A percentile compares a stretch with the other conserved stretches of the same genome.
Evolutionary conservation across 2,888 invertebrate genomes (phyloP).

Genomic region (Pantelozetes paolii): DNA sequence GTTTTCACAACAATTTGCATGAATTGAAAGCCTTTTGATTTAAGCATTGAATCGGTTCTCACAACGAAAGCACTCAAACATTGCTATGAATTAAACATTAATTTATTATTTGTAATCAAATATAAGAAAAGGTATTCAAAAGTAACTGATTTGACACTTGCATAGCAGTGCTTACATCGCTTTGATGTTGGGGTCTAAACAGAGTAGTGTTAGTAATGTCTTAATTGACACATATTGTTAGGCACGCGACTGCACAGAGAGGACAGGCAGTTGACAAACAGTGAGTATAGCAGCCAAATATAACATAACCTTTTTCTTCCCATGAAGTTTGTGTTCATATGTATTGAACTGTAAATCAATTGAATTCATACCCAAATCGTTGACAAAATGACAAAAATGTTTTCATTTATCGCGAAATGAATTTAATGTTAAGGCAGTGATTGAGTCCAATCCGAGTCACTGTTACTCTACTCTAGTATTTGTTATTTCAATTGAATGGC

Average conservation of each 20-base stretch:
- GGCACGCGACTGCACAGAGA: slow-evolving; percentile 14
- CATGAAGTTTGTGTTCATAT: slow-evolving; percentile 3
- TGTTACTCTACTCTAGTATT: not conserved
- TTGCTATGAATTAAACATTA: too few relatives aligned
- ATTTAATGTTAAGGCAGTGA: not conserved
- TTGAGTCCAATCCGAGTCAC: not conserved
- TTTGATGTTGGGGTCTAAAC: not conserved
- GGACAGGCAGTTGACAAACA: too few relatives aligned
- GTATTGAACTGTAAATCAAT: slow-evolving; percentile 15
- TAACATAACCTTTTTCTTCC: slow-evolving; percentile 22
- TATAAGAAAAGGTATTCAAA: too few relatives aligned
- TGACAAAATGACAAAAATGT: slow-evolving; percentile 15
- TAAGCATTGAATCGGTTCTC: too few relatives aligned
- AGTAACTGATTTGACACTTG: too few relatives aligned
- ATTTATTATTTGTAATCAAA: too few relatives aligned
- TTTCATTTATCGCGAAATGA: slow-evolving; percentile 1
- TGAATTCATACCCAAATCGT: not conserved
- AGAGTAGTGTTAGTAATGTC: slow-evolving; percentile 17
- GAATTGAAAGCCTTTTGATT: too few relatives aligned
- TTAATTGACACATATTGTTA: slow-evolving; percentile 36
- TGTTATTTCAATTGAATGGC: not conserved
- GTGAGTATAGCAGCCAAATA: slow-evolving; percentile 9
- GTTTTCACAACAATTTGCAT: too few relatives aligned
- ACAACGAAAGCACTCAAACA: too few relatives aligned
- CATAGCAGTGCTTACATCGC: too few relatives aligned